Evolutionary conservation across 1,140 invertebrate species (phyloP), one percentile per base, ranked within the genome.

Genomic region (Battus philenor): DNA sequence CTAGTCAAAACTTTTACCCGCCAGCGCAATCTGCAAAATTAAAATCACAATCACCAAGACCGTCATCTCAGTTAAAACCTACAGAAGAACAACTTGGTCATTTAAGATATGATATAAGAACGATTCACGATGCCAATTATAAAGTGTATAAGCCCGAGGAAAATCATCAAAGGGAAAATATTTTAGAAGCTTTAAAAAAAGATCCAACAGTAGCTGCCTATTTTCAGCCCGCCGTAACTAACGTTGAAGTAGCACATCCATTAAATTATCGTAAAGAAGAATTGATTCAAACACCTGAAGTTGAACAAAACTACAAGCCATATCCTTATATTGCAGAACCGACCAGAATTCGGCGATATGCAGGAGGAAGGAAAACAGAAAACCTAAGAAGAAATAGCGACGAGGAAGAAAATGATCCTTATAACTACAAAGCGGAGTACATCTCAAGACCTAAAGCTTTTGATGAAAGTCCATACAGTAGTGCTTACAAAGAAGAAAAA

Each of bases 311-410:
- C 52, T 84, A 82, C 67, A 82, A 71, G 70, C 60, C 64, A 54
- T 81, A 85, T 75, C 65, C 73, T 78, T 86, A 86, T 68, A 69
- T 87, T 75, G 36, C 82, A 77, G 79, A 76, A 64, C 57, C 75
- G 47, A 43, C 70, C 12, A 75, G 81, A 58, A 76, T 80, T 64
- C 81, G 78, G 45, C 68, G 81, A 15, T 83, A 83, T 58, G 67
- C 81, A 44, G 68, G 65, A 17, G 75, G 76, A 44, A 63, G 75
- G 47, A 65, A 66, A 54, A 65, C 64, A 33, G 68, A 73, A 51
- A 73, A 73, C 36, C 47, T 67, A 36, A 76, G 64, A 46, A 74
- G 78, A 49, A 60, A 54, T 46, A 70, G 62, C 16, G 61, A 68
- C 32, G 68, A 75, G 6, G 72, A 82, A 24, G 79, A 85, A 7